These are phyloP conservation scores for Parasteatoda lunata DNA, from an alignment of 2,888 invertebrate species.

Conservation along the genomic window DNA sequence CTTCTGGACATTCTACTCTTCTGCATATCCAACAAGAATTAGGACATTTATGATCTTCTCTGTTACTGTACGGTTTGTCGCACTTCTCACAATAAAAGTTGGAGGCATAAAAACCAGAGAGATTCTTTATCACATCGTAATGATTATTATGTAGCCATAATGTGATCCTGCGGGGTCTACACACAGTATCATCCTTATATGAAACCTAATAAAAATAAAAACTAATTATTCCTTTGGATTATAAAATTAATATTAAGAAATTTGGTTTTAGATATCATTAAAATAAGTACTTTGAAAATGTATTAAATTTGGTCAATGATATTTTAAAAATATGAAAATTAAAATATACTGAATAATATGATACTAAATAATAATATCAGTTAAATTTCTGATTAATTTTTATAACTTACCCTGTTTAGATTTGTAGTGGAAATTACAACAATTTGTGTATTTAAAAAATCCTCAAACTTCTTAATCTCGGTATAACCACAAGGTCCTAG, in stretches of 20 bases:
- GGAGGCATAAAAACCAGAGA: not conserved
- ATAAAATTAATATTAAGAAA: too few species aligned
- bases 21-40: not conserved
- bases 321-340: too few species aligned
- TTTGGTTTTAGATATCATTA: too few species aligned
- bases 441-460: not conserved
- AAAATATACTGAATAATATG: too few species aligned
- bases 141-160: not conserved
- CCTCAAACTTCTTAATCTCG: not conserved
- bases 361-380: too few species aligned
- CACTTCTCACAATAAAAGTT: slow-evolving; percentile 20
- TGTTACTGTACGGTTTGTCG: not conserved
- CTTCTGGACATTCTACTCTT: not conserved
- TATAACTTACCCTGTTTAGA: not conserved
- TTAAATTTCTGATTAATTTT: not conserved
- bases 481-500: not conserved
- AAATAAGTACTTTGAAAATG: too few species aligned
- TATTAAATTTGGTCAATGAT: too few species aligned
- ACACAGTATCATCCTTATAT: too few species aligned
- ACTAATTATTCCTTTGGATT: too few species aligned
- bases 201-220: too few species aligned
- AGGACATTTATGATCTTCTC: not conserved
- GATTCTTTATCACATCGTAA: slow-evolving; percentile 7
- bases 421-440: not conserved
- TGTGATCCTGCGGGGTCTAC: too few species aligned